Evolutionary conservation across 2,797 vertebrate genomes (phyloP).

Genomic region (Agapornis canus): DNA sequence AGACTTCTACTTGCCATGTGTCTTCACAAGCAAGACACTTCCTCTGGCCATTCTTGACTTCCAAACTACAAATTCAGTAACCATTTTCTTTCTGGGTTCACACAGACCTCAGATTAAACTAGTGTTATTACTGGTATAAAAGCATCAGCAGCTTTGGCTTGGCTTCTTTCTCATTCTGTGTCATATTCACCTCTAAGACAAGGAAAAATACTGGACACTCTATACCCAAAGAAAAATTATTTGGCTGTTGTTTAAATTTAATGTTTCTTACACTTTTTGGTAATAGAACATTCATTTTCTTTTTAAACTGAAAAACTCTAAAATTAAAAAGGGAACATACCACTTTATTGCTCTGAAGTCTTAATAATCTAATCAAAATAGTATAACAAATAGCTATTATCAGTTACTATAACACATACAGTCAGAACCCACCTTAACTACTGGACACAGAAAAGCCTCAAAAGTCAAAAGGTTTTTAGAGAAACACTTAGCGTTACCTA

Average conservation of each 20-base stretch:
- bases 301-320: neutral
- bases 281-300: accelerated
- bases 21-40: neutral
- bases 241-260: neutral
- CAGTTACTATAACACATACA: neutral
- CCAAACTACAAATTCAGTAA: neutral
- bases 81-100: neutral
- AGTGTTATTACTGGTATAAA: neutral
- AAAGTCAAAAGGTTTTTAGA: neutral
- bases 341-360: neutral
- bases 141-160: neutral
- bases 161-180: neutral
- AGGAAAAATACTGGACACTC: neutral
- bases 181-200: neutral
- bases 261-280: neutral
- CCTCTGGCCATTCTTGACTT: neutral
- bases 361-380: neutral
- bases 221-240: neutral
- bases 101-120: neutral
- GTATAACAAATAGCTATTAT: neutral
- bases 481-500: neutral
- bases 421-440: neutral
- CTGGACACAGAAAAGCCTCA: neutral
- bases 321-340: neutral
- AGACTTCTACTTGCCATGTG: neutral